Evolutionary conservation across 2,797 vertebrate species (phyloP).

Genomic region (Leptodactylus fallax): DNA sequence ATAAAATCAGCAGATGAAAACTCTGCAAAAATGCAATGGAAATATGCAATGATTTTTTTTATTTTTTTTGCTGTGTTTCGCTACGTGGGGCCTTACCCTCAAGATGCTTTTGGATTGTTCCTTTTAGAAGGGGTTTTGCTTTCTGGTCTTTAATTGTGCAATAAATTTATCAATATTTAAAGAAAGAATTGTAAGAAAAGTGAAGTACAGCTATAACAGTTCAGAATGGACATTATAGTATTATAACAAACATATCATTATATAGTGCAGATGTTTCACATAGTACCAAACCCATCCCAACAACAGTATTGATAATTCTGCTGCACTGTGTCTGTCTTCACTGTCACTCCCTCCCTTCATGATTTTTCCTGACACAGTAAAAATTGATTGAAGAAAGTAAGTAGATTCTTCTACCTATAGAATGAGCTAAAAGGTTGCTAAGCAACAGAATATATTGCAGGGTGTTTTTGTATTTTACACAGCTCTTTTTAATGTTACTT

Average conservation of each 20-base stretch:
- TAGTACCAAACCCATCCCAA: not conserved
- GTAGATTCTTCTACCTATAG: not conserved
- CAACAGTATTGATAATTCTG: not conserved
- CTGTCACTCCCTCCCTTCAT: not conserved
- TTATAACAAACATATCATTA: not conserved
- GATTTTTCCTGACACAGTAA: not conserved
- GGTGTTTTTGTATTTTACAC: not conserved
- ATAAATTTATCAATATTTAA: too few relatives aligned
- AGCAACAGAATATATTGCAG: constrained; percentile 10
- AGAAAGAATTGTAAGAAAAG: too few relatives aligned
- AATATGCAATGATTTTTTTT: too few relatives aligned
- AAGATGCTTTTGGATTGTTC: too few relatives aligned
- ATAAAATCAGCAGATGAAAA: too few relatives aligned
- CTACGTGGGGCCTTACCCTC: too few relatives aligned
- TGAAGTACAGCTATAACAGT: too few relatives aligned
- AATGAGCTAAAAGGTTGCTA: constrained; percentile 4
- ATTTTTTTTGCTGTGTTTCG: too few relatives aligned
- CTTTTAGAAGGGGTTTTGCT: too few relatives aligned
- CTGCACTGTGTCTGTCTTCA: not conserved
- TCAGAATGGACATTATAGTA: not conserved
- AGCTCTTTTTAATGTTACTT: not conserved
- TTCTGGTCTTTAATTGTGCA: too few relatives aligned
- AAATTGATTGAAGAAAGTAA: constrained; percentile 9
- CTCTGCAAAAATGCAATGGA: too few relatives aligned
- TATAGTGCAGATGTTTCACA: not conserved